Evolutionary conservation across 2,888 invertebrate species (phyloP).

Genomic region (Amiota communis): DNA sequence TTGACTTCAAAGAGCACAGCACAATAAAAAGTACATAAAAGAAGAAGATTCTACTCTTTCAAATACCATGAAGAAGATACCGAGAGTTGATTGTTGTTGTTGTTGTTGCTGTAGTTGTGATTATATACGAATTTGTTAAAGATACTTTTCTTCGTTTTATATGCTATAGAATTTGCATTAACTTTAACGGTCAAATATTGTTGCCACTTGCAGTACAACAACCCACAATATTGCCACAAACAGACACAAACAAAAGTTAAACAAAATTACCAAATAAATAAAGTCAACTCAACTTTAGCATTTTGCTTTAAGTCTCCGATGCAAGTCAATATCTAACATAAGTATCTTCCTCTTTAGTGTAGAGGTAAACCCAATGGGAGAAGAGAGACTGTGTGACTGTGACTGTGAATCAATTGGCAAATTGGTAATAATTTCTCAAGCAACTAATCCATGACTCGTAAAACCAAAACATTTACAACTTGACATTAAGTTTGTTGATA

Average conservation of each 20-base stretch:
- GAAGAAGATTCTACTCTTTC: too few relatives aligned
- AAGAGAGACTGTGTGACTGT: not conserved
- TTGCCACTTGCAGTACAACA: not conserved
- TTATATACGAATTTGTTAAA: constrained; percentile 20
- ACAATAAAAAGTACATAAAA: not conserved
- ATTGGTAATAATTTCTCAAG: constrained; percentile 68
- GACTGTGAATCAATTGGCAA: constrained; percentile 49
- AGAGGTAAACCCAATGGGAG: too few relatives aligned
- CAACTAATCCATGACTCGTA: constrained; percentile 67
- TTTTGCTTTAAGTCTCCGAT: not conserved
- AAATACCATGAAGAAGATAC: too few relatives aligned
- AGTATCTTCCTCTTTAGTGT: too few relatives aligned
- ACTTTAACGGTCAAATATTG: not conserved
- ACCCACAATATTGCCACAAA: not conserved
- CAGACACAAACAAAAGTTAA: not conserved
- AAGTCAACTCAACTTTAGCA: not conserved
- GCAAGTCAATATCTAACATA: too few relatives aligned
- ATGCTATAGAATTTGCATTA: not conserved
- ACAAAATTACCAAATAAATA: not conserved
- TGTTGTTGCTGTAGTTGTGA: too few relatives aligned
- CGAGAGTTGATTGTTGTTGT: too few relatives aligned
- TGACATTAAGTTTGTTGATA: constrained; percentile 68
- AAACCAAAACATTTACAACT: constrained; percentile 59
- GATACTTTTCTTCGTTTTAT: constrained; percentile 4
- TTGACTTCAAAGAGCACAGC: constrained; percentile 59